Base-by-base conservation (phyloP, 2,888 invertebrate genomes). In the Pterostichus madidus region DNA sequence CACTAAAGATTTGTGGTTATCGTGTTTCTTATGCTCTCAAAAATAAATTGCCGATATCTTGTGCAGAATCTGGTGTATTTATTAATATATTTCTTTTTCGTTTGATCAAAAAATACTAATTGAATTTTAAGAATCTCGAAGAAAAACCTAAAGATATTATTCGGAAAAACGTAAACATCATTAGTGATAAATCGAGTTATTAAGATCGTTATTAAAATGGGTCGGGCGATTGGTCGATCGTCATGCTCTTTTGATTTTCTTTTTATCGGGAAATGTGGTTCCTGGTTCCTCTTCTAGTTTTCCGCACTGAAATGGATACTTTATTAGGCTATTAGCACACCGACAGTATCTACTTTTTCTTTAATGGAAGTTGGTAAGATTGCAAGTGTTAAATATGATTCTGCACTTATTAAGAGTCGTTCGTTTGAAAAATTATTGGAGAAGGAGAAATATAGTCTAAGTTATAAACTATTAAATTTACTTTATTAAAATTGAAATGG, bases 341-440 rank as follows among this genome's bases (percentile, higher is more conserved):
- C 49, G 68, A 39, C 68, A 71, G 15, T 71, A 71, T 71, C 68
- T 71, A 39, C 15, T n/a, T 56, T 13, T 71, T 15, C 44, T 39
- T 44, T 71, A 71, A 71, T 71, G 46, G 68, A 39, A 71, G 44
- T 13, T 39, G 24, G 15, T 35, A 71, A 71, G 68, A 44, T 71
- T 71, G 68, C 68, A 39, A 44, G 44, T 71, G 68, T 71, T 71
- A 71, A 71, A 71, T 71, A 71, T 71, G 44, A 71, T 71, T 46
- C 68, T 11, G 11, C 68, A 44, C 68, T 71, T 44, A 71, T 71
- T 71, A 44, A 44, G n/a, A 52, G 44, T 24, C 32, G 52, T 24
- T 24, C 59, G 39, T 49, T 13, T 49, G 49, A 49, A 49, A 64
- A 64, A 64, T 64, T 64, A 39, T 39, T 24, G 24, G 24, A 35